phyloP scores from a whole-genome alignment of 1,140 invertebrate species.

The Ganaspis sp. region DNA sequence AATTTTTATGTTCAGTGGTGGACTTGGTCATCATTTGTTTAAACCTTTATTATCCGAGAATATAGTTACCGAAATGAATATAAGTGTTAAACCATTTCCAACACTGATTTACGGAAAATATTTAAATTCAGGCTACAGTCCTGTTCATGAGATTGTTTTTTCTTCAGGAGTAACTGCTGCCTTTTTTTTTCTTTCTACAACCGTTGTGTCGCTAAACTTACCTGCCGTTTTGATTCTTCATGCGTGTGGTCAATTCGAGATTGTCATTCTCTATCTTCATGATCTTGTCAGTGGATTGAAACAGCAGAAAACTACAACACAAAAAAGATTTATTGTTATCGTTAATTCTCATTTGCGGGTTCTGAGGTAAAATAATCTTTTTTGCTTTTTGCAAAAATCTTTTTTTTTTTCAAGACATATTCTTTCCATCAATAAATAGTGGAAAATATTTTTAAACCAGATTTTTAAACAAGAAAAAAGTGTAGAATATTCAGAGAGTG shows the following conservation, averaged over 20 bases:
- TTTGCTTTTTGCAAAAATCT: too few relatives aligned
- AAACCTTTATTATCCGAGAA: not conserved
- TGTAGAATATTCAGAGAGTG: too few relatives aligned
- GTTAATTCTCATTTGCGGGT: not conserved
- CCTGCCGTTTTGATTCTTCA: not conserved
- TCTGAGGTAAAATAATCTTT: not conserved
- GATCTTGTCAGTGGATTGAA: conserved; percentile 41
- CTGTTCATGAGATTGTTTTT: not conserved
- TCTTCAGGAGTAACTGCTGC: not conserved
- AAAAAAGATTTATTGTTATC: not conserved
- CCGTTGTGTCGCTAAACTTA: not conserved
- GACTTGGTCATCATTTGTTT: not conserved
- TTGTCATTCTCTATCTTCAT: conserved; percentile 36
- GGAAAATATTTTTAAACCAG: too few relatives aligned
- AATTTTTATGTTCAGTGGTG: not conserved
- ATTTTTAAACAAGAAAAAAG: too few relatives aligned
- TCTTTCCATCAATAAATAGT: too few relatives aligned
- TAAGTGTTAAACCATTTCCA: not conserved
- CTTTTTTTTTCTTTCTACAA: not conserved
- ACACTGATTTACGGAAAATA: not conserved
- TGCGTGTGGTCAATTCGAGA: not conserved
- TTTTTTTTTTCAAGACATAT: too few relatives aligned
- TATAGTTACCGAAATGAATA: not conserved
- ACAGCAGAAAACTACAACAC: not conserved
- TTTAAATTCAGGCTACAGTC: not conserved